Evolutionary conservation across 2,888 invertebrate genomes (phyloP), one percentile per base, ranked within the genome.

Genomic region (Mimas tiliae): DNA sequence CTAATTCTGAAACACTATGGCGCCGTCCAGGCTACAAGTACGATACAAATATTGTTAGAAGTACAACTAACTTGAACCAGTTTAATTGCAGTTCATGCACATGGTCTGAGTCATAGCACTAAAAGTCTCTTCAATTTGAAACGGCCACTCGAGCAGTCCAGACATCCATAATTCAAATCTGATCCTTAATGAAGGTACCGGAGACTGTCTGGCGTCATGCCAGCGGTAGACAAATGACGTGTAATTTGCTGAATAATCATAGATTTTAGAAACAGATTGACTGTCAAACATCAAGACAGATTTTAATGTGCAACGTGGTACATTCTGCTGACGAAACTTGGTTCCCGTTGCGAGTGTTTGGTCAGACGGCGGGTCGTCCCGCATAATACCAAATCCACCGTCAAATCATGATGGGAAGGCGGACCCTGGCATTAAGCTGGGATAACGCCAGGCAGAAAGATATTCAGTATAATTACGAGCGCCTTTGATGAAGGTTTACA

Each of bases 181-280:
- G 63, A 42, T 65, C 53, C 65, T 70, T 67, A 70, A 69, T 67
- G 65, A 70, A 70, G 68, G 68, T 65, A 67, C 67, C 68, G 69
- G 69, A 71, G 72, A 72, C 71, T 33, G 34, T 16, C 67, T 74
- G 76, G 69, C 69, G 67, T 53, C 67, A 14, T 21, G 66, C 69
- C 69, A 69, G 63, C 33, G 9, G 33, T 16, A 16, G 42, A 58
- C 58, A 42, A 42, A 58, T 58, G 58, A 58, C 58, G 19, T 19
- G 58, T 42, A 38, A 14, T n/a, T 11, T 38, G 38, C 55, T 55
- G 58, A 42, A 58, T 42, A 34, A 51, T 33, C 58, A 58, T 58
- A 38, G 65, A 66, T 33, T 12, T 64, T 21, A 68, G 33, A 70
- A 70, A 71, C 68, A 71, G 19, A 70, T 68, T 42, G 42, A 42